Conservation (phyloP, 2,113 vertebrate genomes). For the Colius striatus region DNA sequence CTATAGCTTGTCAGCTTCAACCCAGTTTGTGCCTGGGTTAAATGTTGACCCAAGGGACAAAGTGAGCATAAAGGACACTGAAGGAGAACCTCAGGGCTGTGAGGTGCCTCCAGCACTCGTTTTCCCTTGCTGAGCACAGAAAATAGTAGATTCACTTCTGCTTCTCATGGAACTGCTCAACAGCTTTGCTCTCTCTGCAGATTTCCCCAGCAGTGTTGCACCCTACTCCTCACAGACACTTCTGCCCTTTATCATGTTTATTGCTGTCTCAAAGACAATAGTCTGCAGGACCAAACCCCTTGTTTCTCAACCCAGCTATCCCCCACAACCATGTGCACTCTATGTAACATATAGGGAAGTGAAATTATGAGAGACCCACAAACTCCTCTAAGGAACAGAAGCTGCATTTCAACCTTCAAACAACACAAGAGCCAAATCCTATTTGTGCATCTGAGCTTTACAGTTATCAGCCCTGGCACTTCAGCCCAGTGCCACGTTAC, state of each 20-base stretch:
- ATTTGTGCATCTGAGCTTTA: not conserved
- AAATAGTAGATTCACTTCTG: conserved; percentile 63
- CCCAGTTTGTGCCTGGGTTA: not conserved
- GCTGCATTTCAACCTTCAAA: not conserved
- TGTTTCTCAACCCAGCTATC: conserved; percentile 48
- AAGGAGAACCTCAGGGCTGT: not conserved
- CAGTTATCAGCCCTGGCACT: not conserved
- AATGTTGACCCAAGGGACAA: not conserved
- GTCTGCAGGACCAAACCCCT: not conserved
- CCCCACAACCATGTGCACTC: not conserved
- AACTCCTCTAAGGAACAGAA: not conserved
- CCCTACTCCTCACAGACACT: not conserved
- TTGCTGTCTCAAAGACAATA: not conserved
- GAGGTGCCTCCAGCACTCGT: not conserved
- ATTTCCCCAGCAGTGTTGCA: not conserved
- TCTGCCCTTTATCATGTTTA: conserved; percentile 33
- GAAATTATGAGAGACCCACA: conserved; percentile 20
- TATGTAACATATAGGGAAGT: conserved; percentile 9
- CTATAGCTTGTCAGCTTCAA: not conserved
- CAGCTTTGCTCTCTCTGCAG: not conserved
- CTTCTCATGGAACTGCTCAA: conserved; percentile 19
- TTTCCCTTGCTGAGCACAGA: conserved; percentile 30
- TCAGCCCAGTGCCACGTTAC: not conserved
- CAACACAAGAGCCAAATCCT: not conserved
- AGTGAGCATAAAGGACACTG: not conserved